These are phyloP conservation scores for Mystacides longicornis DNA, from an alignment of 2,888 invertebrate genomes.

Conservation along the genomic window DNA sequence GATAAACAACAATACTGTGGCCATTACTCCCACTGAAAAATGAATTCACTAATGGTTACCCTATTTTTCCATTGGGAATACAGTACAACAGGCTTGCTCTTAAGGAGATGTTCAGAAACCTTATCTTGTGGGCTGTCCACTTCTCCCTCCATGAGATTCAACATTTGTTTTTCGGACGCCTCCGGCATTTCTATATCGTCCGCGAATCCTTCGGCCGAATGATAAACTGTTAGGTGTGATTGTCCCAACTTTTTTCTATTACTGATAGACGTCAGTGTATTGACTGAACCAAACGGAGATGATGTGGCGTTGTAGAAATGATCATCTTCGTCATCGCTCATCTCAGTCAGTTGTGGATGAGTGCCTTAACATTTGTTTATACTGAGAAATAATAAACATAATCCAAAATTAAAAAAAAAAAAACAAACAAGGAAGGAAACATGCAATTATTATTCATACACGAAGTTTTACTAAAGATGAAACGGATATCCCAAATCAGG, in stretches of 20 bases:
- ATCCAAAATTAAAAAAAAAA: neutral
- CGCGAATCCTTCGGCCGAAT: conserved; percentile 49
- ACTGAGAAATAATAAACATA: neutral
- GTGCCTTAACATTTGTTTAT: neutral
- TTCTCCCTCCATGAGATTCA: neutral
- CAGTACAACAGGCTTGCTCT: conserved; percentile 44
- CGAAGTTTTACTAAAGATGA: too few species aligned
- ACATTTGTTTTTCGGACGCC: neutral
- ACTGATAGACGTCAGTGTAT: conserved; percentile 12
- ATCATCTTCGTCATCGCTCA: conserved; percentile 21
- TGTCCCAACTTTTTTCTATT: conserved; percentile 34
- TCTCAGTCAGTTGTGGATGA: conserved; percentile 7
- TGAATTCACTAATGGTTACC: conserved; percentile 36
- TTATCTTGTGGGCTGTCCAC: conserved; percentile 33
- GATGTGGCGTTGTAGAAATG: conserved; percentile 20
- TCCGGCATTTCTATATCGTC: conserved; percentile 12
- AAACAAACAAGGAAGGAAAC: neutral
- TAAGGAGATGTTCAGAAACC: conserved; percentile 41
- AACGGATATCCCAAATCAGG: too few species aligned
- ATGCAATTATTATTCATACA: neutral
- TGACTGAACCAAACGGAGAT: conserved; percentile 13
- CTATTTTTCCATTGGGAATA: conserved; percentile 55
- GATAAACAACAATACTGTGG: neutral
- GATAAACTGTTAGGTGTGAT: conserved; percentile 53
- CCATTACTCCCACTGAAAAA: neutral